Base-by-base conservation (phyloP, 1,140 invertebrate species). In the Yoshiicerus persimilis region DNA sequence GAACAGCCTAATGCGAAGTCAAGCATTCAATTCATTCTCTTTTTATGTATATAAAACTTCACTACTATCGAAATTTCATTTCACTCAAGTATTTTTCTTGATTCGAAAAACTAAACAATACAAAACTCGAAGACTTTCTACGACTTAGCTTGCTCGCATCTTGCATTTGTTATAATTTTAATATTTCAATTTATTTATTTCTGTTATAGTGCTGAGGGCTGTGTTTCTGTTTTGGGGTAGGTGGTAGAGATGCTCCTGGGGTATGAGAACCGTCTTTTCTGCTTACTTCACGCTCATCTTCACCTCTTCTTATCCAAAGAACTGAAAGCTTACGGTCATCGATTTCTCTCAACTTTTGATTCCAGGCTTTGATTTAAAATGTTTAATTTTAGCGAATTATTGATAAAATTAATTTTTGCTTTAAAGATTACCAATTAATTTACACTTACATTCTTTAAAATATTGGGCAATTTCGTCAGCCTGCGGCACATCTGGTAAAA, bases 401-500 rank as follows among this genome's bases (percentile, higher is more conserved):
- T 64, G n/a, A 64, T 64, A 47, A 4, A 30, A 9, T 64, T 27
- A 64, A 36, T n/a, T 64, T 62, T 10, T 3, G 25, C 32, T 10
- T 30, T 47, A n/a, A 84, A 23, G 23, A 25, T 34, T 84, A n/a
- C n/a, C n/a, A n/a, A n/a, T n/a, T n/a, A n/a, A n/a, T n/a, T n/a
- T 62, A 80, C 13, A 13, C 84, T 41, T 88, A 88, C 87, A 85
- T 10, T 88, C 84, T 86, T 84, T 62, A 41, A 88, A 84, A 25
- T 86, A 88, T 20, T 77, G 83, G 23, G 66, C 32, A 47, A 88
- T 88, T 80, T 88, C 87, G 23, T 88, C 87, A 62, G 83, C 84
- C 36, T 88, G 87, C 13, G 87, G 83, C 38, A 88, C 87, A 77
- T 88, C 84, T n/a, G 87, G 87, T 25, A 86, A 64, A 36, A n/a